A percentile compares a stretch with the other conserved stretches of the same genome.
phyloP scores from a whole-genome alignment of 2,888 invertebrate genomes.

The Tenthredo distinguenda region DNA sequence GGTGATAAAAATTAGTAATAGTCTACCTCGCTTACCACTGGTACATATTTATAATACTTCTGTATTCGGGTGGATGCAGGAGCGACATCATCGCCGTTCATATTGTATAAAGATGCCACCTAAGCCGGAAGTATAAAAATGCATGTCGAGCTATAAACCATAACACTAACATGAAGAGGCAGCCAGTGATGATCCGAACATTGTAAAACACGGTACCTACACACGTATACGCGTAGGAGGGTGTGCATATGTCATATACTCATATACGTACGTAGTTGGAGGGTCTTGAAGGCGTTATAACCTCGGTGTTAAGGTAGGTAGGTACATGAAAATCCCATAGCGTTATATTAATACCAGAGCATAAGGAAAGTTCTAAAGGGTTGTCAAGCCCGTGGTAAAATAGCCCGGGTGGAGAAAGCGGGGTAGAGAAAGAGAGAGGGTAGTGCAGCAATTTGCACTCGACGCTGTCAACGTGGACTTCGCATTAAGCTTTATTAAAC shows the following conservation, averaged over 20 bases:
- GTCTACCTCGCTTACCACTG: background rate
- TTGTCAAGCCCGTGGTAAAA: conserved; percentile 5
- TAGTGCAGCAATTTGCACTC: conserved; percentile 63
- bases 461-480: conserved; percentile 59
- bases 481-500: conserved; percentile 66
- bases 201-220: background rate
- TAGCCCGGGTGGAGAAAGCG: conserved; percentile 20
- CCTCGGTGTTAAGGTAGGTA: background rate
- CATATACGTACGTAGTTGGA: background rate
- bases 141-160: background rate
- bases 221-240: background rate
- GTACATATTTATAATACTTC: background rate
- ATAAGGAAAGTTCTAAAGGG: conserved; percentile 44
- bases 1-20: conserved; percentile 17
- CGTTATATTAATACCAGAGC: conserved; percentile 35
- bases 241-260: background rate
- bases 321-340: conserved; percentile 48
- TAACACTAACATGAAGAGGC: background rate
- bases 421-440: conserved; percentile 25
- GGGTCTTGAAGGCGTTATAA: conserved; percentile 13
- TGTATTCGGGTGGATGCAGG: background rate
- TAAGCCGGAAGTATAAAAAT: background rate
- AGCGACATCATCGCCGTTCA: background rate
- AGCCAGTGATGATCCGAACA: background rate
- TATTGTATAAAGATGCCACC: background rate